Base-by-base conservation (phyloP, 1,140 invertebrate genomes). In the Sipha flava region DNA sequence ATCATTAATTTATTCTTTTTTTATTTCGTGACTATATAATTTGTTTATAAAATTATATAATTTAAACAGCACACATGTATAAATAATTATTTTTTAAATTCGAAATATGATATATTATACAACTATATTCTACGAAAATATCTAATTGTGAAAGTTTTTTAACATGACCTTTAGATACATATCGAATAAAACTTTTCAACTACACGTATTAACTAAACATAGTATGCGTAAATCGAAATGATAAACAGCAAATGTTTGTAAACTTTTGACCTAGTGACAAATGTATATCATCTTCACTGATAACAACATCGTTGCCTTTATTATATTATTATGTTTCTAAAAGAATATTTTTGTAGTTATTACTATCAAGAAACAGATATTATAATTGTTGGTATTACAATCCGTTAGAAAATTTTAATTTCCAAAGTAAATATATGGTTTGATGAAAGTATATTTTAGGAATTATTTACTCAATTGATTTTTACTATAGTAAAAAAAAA, bases 191-290 rank as follows among this genome's bases (percentile, higher is more conserved):
- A 68, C 37, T 68, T 45, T 29, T 45, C n/a, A 45, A 68, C 37
- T 37, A 37, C 26, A 18, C 23, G 12, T 47, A 70, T 47, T 26
- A 29, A 45, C 66, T 47, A 47, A 70, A 70, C 23, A 45, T 16
- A n/a, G 66, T 47, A 7, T 40, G 37, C 43, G 66, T 70, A 70
- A 70, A 70, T 70, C 66, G 47, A 70, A 47, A 70, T 70, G 66
- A 70, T 70, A 47, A 47, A 70, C 47, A 47, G 45, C n/a, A 7
- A n/a, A 47, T 47, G 66, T 70, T 70, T 43, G 23, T 70, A 70
- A 70, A 70, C 66, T 70, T 45, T 45, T 31, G 43, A 70, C 66
- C 66, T 45, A 23, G 7, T 29, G 66, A 70, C 66, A 70, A 70
- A 70, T 29, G 43, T 18, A 29, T 29, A 43, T 70, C 66, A 70